Evolutionary conservation across 2,888 invertebrate genomes (phyloP), one percentile per base, ranked within the genome.

Genomic region (Pandemis heparana): DNA sequence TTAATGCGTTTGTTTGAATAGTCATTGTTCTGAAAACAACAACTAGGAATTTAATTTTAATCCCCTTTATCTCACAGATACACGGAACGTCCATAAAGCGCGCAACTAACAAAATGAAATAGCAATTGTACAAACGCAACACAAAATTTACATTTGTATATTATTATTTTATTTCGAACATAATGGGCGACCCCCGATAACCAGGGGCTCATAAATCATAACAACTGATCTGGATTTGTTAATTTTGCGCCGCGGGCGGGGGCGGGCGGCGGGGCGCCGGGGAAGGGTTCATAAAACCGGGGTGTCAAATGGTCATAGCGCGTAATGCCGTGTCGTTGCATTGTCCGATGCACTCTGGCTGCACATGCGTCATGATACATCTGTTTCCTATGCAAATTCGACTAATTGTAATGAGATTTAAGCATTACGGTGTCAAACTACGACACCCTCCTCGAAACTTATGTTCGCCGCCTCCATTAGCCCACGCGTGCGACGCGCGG

Each of bases 351-450:
- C 82, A 81, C 81, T 84, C 86, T 85, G 84, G 86, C 83, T 90
- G 91, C 91, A 89, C 84, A 87, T 88, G 89, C 87, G 81, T 70
- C 75, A 76, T 89, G 92, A 94, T 91, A 87, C 88, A 94, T 92
- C 83, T 82, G 80, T 87, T 88, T 82, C 78, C 82, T 87, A 94
- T 94, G 92, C 92, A 92, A 92, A 94, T 94, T 74, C 62, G 78
- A 81, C 90, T 93, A 93, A 94, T 94, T 92, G 89, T 92, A 91
- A 91, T 89, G 86, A 91, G 90, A 92, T 92, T 90, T 88, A 78
- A 80, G 81, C 78, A 82, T 83, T 81, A 81, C 78, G 77, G 78
- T 78, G 79, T 79, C 77, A 75, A 77, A 78, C 67, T 41, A 75
- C 72, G 77, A 75, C 76, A 74, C 79, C 79, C 78, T 74, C 73